Conservation (phyloP, 2,797 vertebrate genomes). For the Avahi laniger region DNA sequence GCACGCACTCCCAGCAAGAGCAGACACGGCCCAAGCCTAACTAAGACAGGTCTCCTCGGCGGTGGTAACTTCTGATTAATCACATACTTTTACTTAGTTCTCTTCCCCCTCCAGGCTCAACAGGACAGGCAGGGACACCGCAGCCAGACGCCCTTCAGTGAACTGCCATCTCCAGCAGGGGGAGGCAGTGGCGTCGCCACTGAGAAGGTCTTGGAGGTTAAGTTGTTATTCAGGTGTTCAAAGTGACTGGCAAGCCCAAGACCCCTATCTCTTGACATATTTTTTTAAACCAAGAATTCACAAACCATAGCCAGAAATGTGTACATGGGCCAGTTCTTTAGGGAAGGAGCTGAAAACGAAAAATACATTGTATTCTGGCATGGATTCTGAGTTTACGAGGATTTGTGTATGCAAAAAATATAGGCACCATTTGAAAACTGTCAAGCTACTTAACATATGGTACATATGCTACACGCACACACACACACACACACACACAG, state of each 20-base stretch:
- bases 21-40: background rate
- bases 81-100: too few species aligned
- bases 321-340: background rate
- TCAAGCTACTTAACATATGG: slow-evolving; percentile 37
- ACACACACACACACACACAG: background rate
- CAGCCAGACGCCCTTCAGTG: rapidly evolving
- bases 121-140: too few species aligned
- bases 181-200: background rate
- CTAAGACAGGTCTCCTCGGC: background rate
- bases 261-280: background rate
- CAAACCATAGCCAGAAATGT: background rate
- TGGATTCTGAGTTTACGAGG: background rate
- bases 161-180: background rate
- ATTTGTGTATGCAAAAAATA: slow-evolving; percentile 18
- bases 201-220: background rate
- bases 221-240: rapidly evolving
- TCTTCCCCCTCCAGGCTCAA: background rate
- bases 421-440: background rate
- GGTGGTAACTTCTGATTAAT: background rate
- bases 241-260: background rate
- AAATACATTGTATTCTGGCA: background rate
- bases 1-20: background rate
- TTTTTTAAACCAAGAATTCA: background rate
- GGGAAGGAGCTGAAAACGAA: background rate
- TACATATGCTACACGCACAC: background rate